Conservation (phyloP, 2,797 vertebrate species). For the Malacoraja senta region DNA sequence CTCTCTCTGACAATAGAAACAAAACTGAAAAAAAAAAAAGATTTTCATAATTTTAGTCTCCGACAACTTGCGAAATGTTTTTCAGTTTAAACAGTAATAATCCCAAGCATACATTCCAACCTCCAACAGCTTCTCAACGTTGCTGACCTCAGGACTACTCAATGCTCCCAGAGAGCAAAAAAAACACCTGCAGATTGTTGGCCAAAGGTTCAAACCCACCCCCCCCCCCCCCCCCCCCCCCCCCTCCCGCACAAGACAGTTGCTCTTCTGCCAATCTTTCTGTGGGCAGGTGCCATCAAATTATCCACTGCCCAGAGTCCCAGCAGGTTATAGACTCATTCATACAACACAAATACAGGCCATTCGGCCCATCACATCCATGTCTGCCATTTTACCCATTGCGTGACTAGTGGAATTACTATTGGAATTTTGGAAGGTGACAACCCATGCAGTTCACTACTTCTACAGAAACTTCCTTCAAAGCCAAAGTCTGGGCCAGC, state of each 20-base stretch:
- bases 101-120: neutral
- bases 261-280: neutral
- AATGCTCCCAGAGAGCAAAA: neutral
- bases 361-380: no score
- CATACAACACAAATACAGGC: no score
- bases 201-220: neutral
- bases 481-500: no score
- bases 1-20: constrained; percentile 26
- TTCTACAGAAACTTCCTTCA: no score
- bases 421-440: no score
- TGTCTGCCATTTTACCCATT: no score
- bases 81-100: no score
- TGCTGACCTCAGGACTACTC: neutral
- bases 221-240: no score
- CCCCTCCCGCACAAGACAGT: no score
- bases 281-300: neutral
- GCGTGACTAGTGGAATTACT: no score
- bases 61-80: no score
- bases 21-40: neutral
- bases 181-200: neutral
- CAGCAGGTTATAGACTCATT: neutral
- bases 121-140: neutral
- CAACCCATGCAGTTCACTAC: no score
- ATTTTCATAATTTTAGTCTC: neutral
- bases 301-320: neutral